Evolutionary conservation across 1,140 invertebrate genomes (phyloP).

Genomic region (Calliopsis andreniformis): DNA sequence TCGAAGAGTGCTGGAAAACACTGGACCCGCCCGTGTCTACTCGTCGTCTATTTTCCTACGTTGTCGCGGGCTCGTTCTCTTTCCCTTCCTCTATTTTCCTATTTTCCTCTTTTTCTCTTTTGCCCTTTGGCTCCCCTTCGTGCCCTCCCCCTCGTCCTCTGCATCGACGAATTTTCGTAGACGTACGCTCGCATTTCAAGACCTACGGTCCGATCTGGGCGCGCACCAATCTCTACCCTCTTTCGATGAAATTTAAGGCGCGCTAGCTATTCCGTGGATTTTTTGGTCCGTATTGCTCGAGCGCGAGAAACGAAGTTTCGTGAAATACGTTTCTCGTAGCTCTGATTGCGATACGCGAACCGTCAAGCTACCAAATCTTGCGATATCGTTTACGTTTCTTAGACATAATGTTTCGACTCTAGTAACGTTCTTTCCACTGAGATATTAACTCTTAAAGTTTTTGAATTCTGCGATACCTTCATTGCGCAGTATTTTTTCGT

Average conservation of each 20-base stretch:
- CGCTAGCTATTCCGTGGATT: slow-evolving; percentile 55
- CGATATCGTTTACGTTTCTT: slow-evolving; percentile 7
- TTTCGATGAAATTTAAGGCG: slow-evolving; percentile 57
- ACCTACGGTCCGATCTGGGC: slow-evolving; percentile 16
- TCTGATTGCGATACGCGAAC: slow-evolving; percentile 40
- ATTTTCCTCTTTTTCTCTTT: no score
- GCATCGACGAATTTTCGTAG: slow-evolving; percentile 25
- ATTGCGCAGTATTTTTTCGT: no score
- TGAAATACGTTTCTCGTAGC: slow-evolving; percentile 45
- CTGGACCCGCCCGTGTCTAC: slow-evolving; percentile 38
- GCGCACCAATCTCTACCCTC: slow-evolving; percentile 6
- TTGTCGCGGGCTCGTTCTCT: background rate
- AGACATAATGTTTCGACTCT: slow-evolving; percentile 9
- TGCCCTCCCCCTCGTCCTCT: slow-evolving; percentile 15
- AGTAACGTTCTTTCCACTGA: no score
- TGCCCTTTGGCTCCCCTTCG: no score
- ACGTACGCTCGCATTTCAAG: background rate
- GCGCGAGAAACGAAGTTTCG: slow-evolving; percentile 50
- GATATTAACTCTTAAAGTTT: no score
- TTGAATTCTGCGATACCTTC: no score
- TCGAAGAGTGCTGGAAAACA: slow-evolving; percentile 70
- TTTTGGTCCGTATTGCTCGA: slow-evolving; percentile 42
- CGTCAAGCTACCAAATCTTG: background rate
- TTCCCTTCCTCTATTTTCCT: no score
- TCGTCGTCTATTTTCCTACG: slow-evolving; percentile 15